A percentile compares a stretch with the other conserved stretches of the same genome.
phyloP scores from a whole-genome alignment of 2,113 vertebrate species.

The Pangasianodon hypophthalmus region DNA sequence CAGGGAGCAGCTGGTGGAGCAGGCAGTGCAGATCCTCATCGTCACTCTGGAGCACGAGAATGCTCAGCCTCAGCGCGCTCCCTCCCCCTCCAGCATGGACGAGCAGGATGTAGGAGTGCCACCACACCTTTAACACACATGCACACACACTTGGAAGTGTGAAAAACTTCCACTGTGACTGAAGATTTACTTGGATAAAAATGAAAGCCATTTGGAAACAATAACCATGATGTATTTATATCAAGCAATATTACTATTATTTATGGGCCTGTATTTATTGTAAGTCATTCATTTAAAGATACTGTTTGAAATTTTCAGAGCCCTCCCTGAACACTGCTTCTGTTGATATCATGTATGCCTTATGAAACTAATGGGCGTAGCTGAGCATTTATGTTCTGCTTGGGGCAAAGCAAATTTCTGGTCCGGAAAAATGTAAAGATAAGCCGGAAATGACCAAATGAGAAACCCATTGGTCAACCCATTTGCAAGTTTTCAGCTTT shows the following conservation, averaged over 20 bases:
- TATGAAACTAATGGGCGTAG: neutral
- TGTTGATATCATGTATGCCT: neutral
- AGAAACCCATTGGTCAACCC: neutral
- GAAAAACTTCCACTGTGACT: neutral
- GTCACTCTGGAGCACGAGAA: conserved; percentile 92
- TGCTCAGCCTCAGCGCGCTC: conserved; percentile 79
- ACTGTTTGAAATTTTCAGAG: neutral
- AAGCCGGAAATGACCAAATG: neutral
- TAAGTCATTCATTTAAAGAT: neutral
- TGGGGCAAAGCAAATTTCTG: neutral
- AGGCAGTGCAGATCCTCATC: conserved; percentile 92
- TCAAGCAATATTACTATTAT: neutral
- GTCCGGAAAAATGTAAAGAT: neutral
- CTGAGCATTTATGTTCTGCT: neutral
- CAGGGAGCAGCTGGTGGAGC: conserved; percentile 94
- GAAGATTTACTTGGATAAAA: neutral
- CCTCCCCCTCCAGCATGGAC: conserved; percentile 88
- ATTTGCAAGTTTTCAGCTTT: neutral
- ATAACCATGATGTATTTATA: neutral
- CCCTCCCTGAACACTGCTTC: neutral
- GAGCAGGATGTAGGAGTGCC: conserved; percentile 82
- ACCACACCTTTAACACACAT: conserved; percentile 33
- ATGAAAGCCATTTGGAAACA: neutral
- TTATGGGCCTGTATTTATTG: neutral
- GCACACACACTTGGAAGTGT: neutral